Base-by-base conservation (phyloP, 2,797 vertebrate species). In the Astyanax mexicanus region DNA sequence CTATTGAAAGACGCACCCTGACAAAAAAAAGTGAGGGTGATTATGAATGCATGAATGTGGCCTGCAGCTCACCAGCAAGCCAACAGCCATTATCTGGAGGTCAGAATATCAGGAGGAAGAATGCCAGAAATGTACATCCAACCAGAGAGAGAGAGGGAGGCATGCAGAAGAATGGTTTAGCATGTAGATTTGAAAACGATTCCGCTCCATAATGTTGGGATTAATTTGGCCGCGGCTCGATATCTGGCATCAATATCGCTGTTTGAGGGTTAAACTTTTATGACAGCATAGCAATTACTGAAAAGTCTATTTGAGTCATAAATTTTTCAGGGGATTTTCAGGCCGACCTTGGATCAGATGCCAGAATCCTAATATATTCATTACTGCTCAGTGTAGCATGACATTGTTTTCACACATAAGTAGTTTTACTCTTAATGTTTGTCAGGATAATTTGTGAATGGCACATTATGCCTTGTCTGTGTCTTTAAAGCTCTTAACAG, bases 141-240 rank as follows among this genome's bases (percentile, higher is more conserved):
- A n/a, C 47, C 58, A 40, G 49, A 74, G 38, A 8, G n/a, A n/a
- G n/a, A n/a, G n/a, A n/a, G n/a, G n/a, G n/a, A n/a, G 35, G 78
- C 52, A 45, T 37, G 76, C 25, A 57, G 64, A 62, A 62, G 49
- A 74, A 75, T 52, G 61, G 61, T 52, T 49, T 51, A 13, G 71
- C 64, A 32, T 52, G 71, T 55, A 67, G 55, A 71, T 55, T 69
- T 71, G 13, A 70, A 71, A 69, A 80, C 64, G 75, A 72, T 52
- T 35, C 62, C 69, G 35, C 69, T 84, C 73, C 52, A 68, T 76
- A 77, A 73, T 74, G 77, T 92, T 86, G 86, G 88, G 89, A 93
- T 93, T 92, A 91, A 90, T 90, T 89, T 90, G 91, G 89, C 90
- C 87, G 89, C 85, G 83, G 88, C 88, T 92, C 90, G 88, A 92